phyloP scores from a whole-genome alignment of 2,888 invertebrate genomes.

The Lymantria dispar region DNA sequence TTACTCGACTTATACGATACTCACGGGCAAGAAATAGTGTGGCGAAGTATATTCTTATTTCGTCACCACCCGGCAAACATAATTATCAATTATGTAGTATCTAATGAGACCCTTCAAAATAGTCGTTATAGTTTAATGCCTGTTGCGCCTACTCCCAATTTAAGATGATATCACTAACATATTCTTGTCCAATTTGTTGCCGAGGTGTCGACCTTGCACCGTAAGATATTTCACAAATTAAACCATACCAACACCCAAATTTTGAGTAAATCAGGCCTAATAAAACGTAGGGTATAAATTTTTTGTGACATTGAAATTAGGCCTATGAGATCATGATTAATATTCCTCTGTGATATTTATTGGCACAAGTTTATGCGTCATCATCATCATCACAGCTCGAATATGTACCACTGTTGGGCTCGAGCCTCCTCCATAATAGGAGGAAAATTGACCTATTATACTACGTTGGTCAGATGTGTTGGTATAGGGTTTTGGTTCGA shows the following conservation, averaged over 20 bases:
- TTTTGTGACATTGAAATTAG: neutral
- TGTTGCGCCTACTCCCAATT: conserved; percentile 30
- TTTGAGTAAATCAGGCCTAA: conserved; percentile 16
- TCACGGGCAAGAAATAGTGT: no score
- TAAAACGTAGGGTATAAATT: conserved; percentile 2
- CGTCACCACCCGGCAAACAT: neutral
- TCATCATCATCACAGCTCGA: no score
- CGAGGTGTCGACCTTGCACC: conserved; percentile 31
- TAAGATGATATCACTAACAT: conserved; percentile 33
- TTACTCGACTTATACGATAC: no score
- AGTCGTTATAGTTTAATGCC: neutral
- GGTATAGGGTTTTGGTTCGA: no score
- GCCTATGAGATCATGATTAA: conserved; percentile 10
- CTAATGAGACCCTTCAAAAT: conserved; percentile 1
- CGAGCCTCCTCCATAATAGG: no score
- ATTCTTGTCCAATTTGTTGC: conserved; percentile 32
- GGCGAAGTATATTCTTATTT: no score
- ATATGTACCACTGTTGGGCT: no score
- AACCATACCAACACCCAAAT: conserved; percentile 27
- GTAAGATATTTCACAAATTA: conserved; percentile 21
- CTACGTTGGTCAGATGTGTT: no score
- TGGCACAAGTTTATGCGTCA: no score
- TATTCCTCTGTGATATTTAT: no score
- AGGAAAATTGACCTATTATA: no score
- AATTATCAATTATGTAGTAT: neutral